Base-by-base conservation (phyloP, 1,140 invertebrate genomes). In the Ceratoteleas bidentatus region DNA sequence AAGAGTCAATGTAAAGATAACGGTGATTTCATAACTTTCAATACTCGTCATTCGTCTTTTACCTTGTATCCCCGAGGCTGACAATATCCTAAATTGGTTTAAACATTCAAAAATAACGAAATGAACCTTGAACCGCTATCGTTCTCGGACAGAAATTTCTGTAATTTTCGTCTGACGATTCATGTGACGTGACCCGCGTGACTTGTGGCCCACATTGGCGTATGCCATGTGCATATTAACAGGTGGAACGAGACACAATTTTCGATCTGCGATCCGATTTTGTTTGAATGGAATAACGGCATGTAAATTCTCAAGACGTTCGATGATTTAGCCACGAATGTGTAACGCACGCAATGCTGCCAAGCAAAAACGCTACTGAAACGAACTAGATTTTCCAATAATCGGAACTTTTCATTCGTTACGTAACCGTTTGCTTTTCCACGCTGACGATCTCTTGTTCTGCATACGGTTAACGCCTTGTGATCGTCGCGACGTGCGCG, bases 271-370 rank as follows among this genome's bases (percentile, higher is more conserved):
- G 64, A 75, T 38, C 70, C 56, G 57, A 82, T 79, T 76, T 62
- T 82, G 81, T 88, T 86, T 81, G 74, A 85, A 85, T 85, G 60
- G 50, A 78, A 74, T 87, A 88, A 88, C 87, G 87, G 86, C 78
- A 84, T 45, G 50, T 75, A 53, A 77, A 87, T 86, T 86, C 78
- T 75, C 79, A 66, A 72, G 36, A 54, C 16, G 43, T 72, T 66
- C 53, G 43, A 76, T 75, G 60, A 81, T 70, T 81, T n/a, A 58
- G 47, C 15, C 52, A 50, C 52, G 49, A 50, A 50, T 36, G 43
- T 38, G 40, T 52, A n/a, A 9, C 16, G 50, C 54, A 66, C 56
- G 68, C 68, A 56, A 61, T 70, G 13, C 52, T 64, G 36, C 38
- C 34, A 6, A 45, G 4, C 47, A 77, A 65, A 58, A 65, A 56